A percentile compares a stretch with the other conserved stretches of the same genome.
Evolutionary conservation across 2,113 vertebrate genomes (phyloP).

Genomic region (Oreocharis arfaki): DNA sequence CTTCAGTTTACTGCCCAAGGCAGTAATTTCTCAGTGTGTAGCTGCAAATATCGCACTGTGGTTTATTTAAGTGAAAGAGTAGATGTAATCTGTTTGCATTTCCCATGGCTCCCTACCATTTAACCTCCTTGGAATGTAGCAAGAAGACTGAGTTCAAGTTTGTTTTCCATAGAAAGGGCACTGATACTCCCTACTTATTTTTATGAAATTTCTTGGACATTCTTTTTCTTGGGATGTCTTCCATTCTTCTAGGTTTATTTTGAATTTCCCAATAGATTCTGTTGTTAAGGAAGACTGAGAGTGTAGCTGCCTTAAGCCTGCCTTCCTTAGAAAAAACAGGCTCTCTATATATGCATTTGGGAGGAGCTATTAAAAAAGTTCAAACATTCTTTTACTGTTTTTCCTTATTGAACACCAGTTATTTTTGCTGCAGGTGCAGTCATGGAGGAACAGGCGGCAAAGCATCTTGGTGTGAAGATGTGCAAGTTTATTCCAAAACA

Average conservation of each 20-base stretch:
- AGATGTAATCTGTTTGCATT: conserved; percentile 4
- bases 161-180: not conserved
- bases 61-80: not conserved
- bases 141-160: not conserved
- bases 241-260: not conserved
- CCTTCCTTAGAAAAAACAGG: not conserved
- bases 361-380: not conserved
- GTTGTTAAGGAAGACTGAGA: not conserved
- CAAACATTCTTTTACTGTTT: not conserved
- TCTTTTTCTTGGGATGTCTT: not conserved
- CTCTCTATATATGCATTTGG: not conserved
- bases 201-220: not conserved
- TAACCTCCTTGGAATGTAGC: not conserved
- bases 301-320: not conserved
- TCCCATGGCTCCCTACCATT: not conserved
- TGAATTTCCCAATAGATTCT: not conserved
- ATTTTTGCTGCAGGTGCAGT: conserved; percentile 77
- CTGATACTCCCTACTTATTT: not conserved
- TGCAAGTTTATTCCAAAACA: conserved; percentile 89
- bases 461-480: conserved; percentile 80
- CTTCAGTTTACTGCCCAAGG: not conserved
- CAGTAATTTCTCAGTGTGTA: not conserved
- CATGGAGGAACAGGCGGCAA: conserved; percentile 83
- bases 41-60: not conserved
- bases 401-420: not conserved